These are phyloP conservation scores for Tanypteryx hageni DNA, from an alignment of 2,888 invertebrate genomes.

Conservation along the genomic window DNA sequence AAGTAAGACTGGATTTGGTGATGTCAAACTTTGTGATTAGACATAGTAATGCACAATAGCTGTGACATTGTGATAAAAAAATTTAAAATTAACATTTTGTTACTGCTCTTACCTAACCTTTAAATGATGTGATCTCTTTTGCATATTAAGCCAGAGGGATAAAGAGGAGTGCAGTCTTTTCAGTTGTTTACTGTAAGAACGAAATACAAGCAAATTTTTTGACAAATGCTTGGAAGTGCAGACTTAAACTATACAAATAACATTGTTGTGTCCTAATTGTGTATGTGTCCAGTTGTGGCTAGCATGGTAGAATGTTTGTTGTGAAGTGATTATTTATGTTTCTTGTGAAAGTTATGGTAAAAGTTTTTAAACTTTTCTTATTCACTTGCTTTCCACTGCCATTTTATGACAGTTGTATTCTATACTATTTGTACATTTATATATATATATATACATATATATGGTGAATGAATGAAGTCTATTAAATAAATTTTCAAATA, in stretches of 20 bases:
- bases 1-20: slow-evolving; percentile 29
- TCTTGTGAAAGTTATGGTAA: background rate
- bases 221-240: slow-evolving; percentile 45
- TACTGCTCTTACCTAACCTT: slow-evolving; percentile 7
- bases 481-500: slow-evolving; percentile 27
- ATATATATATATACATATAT: background rate
- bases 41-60: slow-evolving; percentile 22
- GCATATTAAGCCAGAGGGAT: background rate
- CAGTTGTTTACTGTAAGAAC: background rate
- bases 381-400: slow-evolving; percentile 53
- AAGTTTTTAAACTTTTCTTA: background rate
- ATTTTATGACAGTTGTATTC: slow-evolving; percentile 55
- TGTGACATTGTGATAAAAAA: slow-evolving; percentile 43
- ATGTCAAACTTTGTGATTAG: slow-evolving; percentile 31
- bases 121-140: background rate
- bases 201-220: slow-evolving; percentile 14
- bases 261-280: slow-evolving; percentile 11
- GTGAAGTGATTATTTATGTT: background rate
- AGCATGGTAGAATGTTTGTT: slow-evolving; percentile 19
- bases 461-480: slow-evolving; percentile 19
- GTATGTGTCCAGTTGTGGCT: background rate
- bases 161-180: background rate
- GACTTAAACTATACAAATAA: background rate
- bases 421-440: slow-evolving; percentile 62
- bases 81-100: slow-evolving; percentile 25